A percentile compares a stretch with the other conserved stretches of the same genome.
Conservation (phyloP, 2,797 vertebrate genomes). For the Pseudopleuronectes americanus region DNA sequence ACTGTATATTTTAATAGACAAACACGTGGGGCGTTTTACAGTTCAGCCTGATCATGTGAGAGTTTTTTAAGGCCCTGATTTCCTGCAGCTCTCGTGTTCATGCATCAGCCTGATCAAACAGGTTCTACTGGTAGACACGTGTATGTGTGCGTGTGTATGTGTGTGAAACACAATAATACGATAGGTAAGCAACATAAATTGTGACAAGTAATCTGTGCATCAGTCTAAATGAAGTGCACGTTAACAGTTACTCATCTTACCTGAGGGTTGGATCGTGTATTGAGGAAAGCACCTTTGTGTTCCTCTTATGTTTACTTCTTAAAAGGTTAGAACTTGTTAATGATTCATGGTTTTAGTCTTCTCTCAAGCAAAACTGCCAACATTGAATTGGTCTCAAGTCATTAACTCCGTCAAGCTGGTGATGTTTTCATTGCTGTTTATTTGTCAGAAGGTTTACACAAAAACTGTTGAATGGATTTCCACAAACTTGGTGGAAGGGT, state of each 20-base stretch:
- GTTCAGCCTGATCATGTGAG: neutral
- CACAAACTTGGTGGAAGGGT: no score
- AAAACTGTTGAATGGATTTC: no score
- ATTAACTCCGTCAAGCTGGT: no score
- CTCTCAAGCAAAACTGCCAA: neutral
- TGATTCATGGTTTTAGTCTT: neutral
- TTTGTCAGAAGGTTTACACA: no score
- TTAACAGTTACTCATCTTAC: no score
- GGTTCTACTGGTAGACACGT: constrained; percentile 3
- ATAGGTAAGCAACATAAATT: no score
- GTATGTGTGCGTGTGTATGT: neutral
- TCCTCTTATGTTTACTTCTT: neutral
- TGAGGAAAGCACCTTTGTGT: no score
- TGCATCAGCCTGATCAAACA: constrained; percentile 11
- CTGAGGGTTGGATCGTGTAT: no score
- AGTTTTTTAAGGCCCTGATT: constrained; percentile 13
- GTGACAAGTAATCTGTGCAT: no score
- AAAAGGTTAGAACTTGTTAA: neutral
- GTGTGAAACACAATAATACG: neutral
- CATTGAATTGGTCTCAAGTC: neutral
- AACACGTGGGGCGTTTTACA: constrained; percentile 6
- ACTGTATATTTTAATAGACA: neutral
- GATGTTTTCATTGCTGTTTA: no score
- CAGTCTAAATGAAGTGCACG: no score
- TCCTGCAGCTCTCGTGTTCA: neutral